Evolutionary conservation across 2,113 vertebrate genomes (phyloP).

Genomic region (Hemiprocne comata): DNA sequence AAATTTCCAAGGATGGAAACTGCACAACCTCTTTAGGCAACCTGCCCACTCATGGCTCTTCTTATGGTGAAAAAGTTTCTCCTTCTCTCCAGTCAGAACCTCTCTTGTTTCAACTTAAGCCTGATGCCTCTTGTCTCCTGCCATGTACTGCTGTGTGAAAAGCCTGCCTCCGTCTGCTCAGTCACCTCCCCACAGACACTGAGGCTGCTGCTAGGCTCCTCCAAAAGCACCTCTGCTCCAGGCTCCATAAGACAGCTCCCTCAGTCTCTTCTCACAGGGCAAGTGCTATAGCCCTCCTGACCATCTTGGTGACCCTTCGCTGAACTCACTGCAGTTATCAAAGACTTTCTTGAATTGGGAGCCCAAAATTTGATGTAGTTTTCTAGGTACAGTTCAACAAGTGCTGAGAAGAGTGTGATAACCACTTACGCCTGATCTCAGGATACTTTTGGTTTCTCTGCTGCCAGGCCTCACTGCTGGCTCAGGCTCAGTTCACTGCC

Average conservation of each 20-base stretch:
- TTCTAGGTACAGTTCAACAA: background rate
- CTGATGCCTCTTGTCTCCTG: background rate
- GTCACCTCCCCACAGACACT: accelerated
- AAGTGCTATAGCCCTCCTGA: background rate
- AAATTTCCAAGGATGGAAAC: background rate
- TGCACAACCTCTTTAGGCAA: background rate
- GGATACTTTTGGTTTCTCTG: background rate
- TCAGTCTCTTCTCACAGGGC: background rate
- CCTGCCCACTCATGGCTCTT: background rate
- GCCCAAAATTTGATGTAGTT: background rate
- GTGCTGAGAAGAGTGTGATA: background rate
- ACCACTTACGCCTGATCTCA: background rate
- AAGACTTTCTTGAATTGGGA: background rate
- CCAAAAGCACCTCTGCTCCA: background rate
- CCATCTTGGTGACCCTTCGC: background rate
- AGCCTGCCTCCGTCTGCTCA: background rate
- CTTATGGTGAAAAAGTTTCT: background rate
- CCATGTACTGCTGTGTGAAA: background rate
- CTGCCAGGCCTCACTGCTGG: background rate
- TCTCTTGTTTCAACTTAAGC: background rate
- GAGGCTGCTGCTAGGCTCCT: background rate
- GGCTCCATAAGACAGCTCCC: accelerated
- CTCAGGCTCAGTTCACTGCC: background rate
- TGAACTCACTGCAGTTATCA: background rate
- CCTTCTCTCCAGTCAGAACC: background rate